Evolutionary conservation across 2,113 vertebrate genomes (phyloP), one percentile per base, ranked within the genome.

Genomic region (Limanda limanda): DNA sequence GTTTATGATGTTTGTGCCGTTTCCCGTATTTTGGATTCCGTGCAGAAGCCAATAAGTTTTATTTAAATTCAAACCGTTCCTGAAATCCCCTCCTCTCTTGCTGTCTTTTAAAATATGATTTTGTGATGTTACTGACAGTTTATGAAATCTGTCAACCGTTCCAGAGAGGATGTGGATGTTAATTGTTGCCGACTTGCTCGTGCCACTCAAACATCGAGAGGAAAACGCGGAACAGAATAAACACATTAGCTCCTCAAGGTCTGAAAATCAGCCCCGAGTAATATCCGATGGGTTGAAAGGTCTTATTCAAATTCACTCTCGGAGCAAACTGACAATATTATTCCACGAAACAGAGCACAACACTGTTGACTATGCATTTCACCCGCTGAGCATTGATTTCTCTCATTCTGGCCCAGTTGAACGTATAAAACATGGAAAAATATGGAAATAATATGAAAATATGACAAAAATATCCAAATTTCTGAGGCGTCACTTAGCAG

Each of bases 371-470:
- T 54, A 12, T 37, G 71, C 47, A 10, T 82, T 85, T 83, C 51
- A 57, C 51, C 77, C 51, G 37, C 57, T 15, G 20, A 45, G 3
- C 68, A 63, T 21, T 25, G 45, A 40, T 73, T 79, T 27, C 57
- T 64, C 35, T 37, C 40, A 37, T 17, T 60, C 59, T 64, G 82
- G 25, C 56, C 17, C 15, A 13, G 3, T 70, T 62, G 42, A 72
- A 79, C 77, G 73, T 76, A 74, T 13, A 79, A 86, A 78, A 79
- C 71, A 86, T 89, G 90, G 67, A 84, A 89, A 89, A 83, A 82
- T 88, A 90, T 90, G 88, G 71, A 76, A 93, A 92, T 91, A 51
- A 71, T 74, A 59, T 82, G 68, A 83, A 79, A 74, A 84, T 70
- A 68, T 75, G 76, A 51, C 31, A 47, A 47, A 74, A 80, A 79